These are phyloP conservation scores for Unio pictorum DNA, from an alignment of 2,888 invertebrate genomes.

Conservation along the genomic window DNA sequence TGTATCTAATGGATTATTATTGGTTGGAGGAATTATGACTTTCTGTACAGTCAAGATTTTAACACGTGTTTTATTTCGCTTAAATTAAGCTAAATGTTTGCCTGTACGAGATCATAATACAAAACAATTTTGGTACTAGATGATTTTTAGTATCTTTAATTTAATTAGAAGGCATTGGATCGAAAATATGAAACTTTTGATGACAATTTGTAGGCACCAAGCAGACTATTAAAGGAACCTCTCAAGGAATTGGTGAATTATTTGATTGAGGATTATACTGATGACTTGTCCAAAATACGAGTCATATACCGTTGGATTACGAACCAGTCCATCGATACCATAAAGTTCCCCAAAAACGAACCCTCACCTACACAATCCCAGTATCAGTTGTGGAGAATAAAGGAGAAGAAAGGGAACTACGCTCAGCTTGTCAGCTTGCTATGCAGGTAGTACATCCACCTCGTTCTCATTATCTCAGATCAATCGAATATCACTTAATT, in stretches of 20 bases:
- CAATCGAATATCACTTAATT: no score
- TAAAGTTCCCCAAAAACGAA: slow-evolving; percentile 42
- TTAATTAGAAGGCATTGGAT: no score
- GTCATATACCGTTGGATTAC: slow-evolving; percentile 63
- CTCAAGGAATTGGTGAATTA: slow-evolving; percentile 42
- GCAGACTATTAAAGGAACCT: slow-evolving; percentile 36
- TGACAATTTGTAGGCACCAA: slow-evolving; percentile 37
- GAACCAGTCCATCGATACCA: slow-evolving; percentile 44
- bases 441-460: slow-evolving; percentile 38
- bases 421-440: slow-evolving; percentile 61
- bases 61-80: no score
- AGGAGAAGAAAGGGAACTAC: slow-evolving; percentile 61
- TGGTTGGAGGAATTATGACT: not conserved
- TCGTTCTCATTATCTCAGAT: no score
- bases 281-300: slow-evolving; percentile 46
- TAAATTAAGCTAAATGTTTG: no score
- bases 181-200: not conserved
- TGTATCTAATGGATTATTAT: not conserved
- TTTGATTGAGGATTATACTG: slow-evolving; percentile 33
- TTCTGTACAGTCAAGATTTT: not conserved
- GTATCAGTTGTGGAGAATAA: slow-evolving; percentile 60
- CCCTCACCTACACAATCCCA: slow-evolving; percentile 54
- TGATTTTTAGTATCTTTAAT: no score
- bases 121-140: no score
- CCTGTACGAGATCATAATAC: no score